A percentile compares a stretch with the other conserved stretches of the same genome.
These are phyloP conservation scores for Stigmatopora nigra DNA, from an alignment of 2,113 vertebrate genomes.

Conservation along the genomic window DNA sequence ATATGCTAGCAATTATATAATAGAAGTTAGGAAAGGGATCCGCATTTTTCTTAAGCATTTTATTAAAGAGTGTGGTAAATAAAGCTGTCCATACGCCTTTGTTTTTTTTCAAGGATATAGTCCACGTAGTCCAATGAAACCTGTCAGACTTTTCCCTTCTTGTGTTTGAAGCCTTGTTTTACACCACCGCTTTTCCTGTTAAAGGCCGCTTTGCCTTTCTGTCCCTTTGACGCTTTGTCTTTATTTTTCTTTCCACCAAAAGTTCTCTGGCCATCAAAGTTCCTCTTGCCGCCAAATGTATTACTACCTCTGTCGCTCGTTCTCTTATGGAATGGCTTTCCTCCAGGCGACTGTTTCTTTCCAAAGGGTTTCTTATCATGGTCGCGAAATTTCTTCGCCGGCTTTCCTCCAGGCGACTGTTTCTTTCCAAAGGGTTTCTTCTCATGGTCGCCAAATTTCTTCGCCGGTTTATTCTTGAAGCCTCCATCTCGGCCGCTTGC, in stretches of 20 bases:
- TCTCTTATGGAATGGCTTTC: slow-evolving; percentile 51
- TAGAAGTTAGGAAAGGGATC: background rate
- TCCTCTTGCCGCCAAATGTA: slow-evolving; percentile 49
- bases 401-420: slow-evolving; percentile 30
- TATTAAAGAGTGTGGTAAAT: slow-evolving; percentile 22
- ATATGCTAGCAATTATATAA: background rate
- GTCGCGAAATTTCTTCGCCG: slow-evolving; percentile 24
- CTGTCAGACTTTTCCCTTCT: slow-evolving; percentile 59
- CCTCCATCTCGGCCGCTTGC: slow-evolving; percentile 8
- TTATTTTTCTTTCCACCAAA: slow-evolving; percentile 38
- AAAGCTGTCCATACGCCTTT: background rate
- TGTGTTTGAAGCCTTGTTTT: slow-evolving; percentile 61
- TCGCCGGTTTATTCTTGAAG: slow-evolving; percentile 1
- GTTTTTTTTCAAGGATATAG: slow-evolving; percentile 22
- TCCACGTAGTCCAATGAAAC: background rate
- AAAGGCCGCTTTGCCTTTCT: slow-evolving; percentile 46
- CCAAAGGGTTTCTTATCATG: slow-evolving; percentile 35
- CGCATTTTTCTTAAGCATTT: slow-evolving; percentile 5
- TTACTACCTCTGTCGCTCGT: slow-evolving; percentile 22
- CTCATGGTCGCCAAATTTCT: slow-evolving; percentile 24
- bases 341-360: slow-evolving; percentile 26
- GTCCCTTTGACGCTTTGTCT: slow-evolving; percentile 42
- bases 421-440: slow-evolving; percentile 46
- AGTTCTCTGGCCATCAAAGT: slow-evolving; percentile 29
- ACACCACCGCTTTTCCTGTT: slow-evolving; percentile 39